Evolutionary conservation across 2,797 vertebrate genomes (phyloP).

Genomic region (Phrynocephalus guinanensis): DNA sequence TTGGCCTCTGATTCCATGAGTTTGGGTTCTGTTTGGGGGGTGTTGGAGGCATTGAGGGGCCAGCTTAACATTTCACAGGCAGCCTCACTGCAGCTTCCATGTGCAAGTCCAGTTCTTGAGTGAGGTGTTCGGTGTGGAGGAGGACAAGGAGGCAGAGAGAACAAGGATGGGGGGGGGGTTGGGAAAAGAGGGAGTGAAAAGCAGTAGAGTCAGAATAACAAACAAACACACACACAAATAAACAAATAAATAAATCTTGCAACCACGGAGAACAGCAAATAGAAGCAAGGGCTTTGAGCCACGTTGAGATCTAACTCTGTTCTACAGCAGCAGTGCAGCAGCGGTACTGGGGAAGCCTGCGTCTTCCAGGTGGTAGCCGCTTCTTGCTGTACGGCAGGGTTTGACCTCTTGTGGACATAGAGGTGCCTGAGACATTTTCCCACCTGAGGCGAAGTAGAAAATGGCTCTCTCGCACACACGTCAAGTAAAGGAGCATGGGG

Average conservation of each 20-base stretch:
- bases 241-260: background rate
- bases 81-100: conserved; percentile 69
- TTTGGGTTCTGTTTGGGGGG: background rate
- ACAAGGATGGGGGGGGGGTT: too few species aligned
- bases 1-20: background rate
- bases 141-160: conserved; percentile 48
- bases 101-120: conserved; percentile 45
- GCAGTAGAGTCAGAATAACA: conserved; percentile 46
- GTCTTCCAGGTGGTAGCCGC: background rate
- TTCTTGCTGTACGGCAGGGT: background rate
- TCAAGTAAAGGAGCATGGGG: background rate
- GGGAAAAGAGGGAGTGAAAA: conserved; percentile 32
- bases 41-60: conserved; percentile 24
- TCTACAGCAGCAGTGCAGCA: too few species aligned
- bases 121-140: conserved; percentile 43
- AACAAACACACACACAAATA: background rate
- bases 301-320: background rate
- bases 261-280: background rate
- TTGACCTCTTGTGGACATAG: background rate
- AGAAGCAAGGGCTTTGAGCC: background rate
- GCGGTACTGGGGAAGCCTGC: too few species aligned
- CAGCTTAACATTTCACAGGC: conserved; percentile 76
- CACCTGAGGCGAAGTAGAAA: background rate
- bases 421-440: background rate
- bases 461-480: background rate